A percentile compares a stretch with the other conserved stretches of the same genome.
Evolutionary conservation across 2,888 invertebrate species (phyloP).

Genomic region (Eupithecia vulgata): DNA sequence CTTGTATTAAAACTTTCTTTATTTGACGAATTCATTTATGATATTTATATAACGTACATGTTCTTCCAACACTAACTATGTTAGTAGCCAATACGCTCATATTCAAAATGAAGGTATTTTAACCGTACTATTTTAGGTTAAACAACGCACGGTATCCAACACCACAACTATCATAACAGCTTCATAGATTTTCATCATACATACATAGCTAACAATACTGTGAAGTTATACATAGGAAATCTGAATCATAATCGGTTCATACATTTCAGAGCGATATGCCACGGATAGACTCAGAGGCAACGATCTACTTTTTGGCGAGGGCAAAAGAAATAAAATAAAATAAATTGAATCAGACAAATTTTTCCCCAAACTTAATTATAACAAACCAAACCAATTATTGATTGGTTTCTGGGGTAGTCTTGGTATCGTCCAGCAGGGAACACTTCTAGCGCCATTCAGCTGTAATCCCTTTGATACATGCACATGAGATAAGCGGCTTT

Average conservation of each 20-base stretch:
- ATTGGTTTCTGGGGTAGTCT: neutral
- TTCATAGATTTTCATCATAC: neutral
- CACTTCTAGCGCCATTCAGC: neutral
- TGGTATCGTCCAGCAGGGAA: neutral
- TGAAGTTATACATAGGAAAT: neutral
- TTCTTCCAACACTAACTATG: too few species aligned
- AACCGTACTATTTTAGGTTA: too few species aligned
- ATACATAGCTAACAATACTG: neutral
- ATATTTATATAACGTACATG: too few species aligned
- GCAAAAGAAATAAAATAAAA: too few species aligned
- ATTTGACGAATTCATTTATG: too few species aligned
- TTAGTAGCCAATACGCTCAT: too few species aligned
- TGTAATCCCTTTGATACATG: neutral
- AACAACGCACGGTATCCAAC: too few species aligned
- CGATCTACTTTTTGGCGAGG: neutral
- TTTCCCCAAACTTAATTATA: neutral
- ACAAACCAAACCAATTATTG: neutral
- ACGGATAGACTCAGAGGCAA: neutral
- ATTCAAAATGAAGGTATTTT: too few species aligned
- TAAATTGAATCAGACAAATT: neutral
- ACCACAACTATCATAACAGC: neutral
- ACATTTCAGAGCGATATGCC: too few species aligned
- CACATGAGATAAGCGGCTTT: neutral
- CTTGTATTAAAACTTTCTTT: neutral
- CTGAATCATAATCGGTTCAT: too few species aligned